These are phyloP conservation scores for Tachuris rubrigastra DNA, from an alignment of 2,113 vertebrate genomes.

Conservation along the genomic window DNA sequence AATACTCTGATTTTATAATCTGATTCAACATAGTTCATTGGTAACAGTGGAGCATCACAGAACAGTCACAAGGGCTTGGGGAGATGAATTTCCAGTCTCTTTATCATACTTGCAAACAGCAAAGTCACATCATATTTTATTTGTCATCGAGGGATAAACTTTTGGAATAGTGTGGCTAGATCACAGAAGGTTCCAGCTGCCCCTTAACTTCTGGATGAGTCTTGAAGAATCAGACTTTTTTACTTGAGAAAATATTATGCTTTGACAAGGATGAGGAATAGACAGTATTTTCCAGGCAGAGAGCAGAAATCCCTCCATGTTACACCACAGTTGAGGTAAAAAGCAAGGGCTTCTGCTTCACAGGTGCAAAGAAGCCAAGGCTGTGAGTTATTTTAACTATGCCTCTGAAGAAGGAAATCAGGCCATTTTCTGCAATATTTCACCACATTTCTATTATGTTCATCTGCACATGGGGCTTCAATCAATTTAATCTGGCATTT, in stretches of 20 bases:
- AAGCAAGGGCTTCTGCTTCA: background rate
- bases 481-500: background rate
- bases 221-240: background rate
- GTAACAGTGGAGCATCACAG: background rate
- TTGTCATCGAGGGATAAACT: background rate
- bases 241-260: background rate
- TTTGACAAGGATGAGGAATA: background rate
- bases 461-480: background rate
- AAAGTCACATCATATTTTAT: conserved; percentile 26
- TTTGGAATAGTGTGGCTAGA: background rate
- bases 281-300: conserved; percentile 26
- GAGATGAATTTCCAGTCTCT: conserved; percentile 24
- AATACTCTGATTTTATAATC: conserved; percentile 3
- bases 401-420: conserved; percentile 3
- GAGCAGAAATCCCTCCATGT: conserved; percentile 16
- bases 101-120: conserved; percentile 15
- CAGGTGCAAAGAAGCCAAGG: background rate
- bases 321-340: background rate
- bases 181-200: background rate
- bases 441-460: background rate
- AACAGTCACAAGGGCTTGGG: background rate
- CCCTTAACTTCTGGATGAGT: background rate
- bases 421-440: conserved; percentile 18
- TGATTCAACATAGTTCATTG: background rate
- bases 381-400: background rate